Evolutionary conservation across 2,797 vertebrate species (phyloP).

Genomic region (Accipiter superciliosus): DNA sequence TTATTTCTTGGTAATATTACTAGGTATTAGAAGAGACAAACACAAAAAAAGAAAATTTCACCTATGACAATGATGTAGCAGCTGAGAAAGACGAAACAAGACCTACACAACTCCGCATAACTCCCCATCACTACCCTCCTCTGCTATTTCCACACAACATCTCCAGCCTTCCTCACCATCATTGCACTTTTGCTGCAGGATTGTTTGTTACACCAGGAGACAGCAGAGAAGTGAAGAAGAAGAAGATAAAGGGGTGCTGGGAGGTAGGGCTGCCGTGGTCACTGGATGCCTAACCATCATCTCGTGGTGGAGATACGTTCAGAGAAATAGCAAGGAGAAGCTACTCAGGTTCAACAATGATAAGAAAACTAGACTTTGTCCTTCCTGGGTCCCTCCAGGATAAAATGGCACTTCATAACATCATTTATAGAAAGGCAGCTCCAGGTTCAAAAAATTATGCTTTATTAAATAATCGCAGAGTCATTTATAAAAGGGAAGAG

Average conservation of each 20-base stretch:
- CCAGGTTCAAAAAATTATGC: neutral
- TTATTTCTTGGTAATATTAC: neutral
- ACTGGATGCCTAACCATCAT: neutral
- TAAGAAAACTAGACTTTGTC: neutral
- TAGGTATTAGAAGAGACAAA: neutral
- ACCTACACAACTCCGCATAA: neutral
- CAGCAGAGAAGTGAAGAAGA: neutral
- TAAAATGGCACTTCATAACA: neutral
- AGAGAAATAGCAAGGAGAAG: neutral
- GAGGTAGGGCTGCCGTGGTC: neutral
- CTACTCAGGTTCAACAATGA: neutral
- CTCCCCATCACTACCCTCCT: neutral
- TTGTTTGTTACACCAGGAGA: neutral
- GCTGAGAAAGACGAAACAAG: neutral
- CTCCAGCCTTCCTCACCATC: neutral
- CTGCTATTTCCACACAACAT: neutral
- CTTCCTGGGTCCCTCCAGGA: neutral
- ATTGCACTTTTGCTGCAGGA: neutral
- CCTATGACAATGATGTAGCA: neutral
- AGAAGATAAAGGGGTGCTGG: neutral
- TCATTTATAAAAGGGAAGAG: neutral
- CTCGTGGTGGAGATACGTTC: accelerated
- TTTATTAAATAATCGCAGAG: slow-evolving; percentile 7
- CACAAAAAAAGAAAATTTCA: neutral
- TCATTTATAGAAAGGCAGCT: neutral